Base-by-base conservation (phyloP, 1,140 invertebrate genomes). In the Drosophila kanapiae region DNA sequence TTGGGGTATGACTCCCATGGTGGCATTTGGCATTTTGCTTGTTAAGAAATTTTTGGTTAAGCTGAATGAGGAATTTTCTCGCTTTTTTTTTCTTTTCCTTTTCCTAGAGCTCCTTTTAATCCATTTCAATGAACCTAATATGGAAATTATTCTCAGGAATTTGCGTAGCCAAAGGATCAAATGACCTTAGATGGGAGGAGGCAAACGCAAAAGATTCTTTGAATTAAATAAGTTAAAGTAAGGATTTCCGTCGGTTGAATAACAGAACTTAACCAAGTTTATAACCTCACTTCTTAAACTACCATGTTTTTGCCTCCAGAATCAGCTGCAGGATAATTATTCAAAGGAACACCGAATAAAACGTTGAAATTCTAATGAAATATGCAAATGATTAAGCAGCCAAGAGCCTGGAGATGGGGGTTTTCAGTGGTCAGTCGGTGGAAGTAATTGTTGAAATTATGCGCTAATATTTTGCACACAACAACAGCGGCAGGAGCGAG, bases 371-470 rank as follows among this genome's bases (percentile, higher is more conserved):
- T 65, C 31, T 68, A 83, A 82, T 75, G 59, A 68, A 85, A 84
- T 77, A 84, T 80, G 77, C 67, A 74, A 84, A 84, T 84, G 61
- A 84, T 71, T 72, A 72, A 72, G 31, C 54, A 60, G 45, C 10
- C 1, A 9, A 42, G 49, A 43, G 37, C 27, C 23, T n/a, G 29
- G 45, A 27, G 18, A 57, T 51, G 33, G 33, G 33, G 45, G 40
- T 68, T 65, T 38, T 9, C 14, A 10, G 65, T 49, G 76, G 76
- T 83, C 80, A 86, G 35, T 65, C 51, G 67, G 54, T 82, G 84
- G 68, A 87, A 80, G 70, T 83, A 75, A 80, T 87, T 77, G 60
- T 70, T 60, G 42, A 84, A 83, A 83, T 87, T 87, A 81, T 85
- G 75, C 63, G 78, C 78, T 72, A 59, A 62, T 80, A 78, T 82